phyloP scores from a whole-genome alignment of 2,113 vertebrate species.

The Camelus dromedarius region DNA sequence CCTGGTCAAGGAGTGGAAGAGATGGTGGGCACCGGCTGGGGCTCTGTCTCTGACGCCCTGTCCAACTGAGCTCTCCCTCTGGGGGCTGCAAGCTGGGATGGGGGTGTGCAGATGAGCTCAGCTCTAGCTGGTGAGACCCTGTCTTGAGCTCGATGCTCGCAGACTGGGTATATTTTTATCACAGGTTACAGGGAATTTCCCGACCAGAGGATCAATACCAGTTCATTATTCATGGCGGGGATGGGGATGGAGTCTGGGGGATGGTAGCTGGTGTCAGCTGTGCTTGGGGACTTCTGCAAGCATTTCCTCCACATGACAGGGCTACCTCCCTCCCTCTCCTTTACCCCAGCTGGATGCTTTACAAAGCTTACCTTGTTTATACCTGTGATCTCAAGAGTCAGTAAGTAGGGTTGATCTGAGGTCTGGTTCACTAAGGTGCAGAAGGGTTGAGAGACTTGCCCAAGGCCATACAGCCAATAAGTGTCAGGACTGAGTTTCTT shows the following conservation, averaged over 20 bases:
- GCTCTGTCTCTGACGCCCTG: neutral
- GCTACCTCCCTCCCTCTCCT: neutral
- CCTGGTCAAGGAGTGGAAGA: neutral
- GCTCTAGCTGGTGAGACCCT: slow-evolving; percentile 40
- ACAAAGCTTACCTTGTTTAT: neutral
- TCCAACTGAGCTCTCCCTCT: neutral
- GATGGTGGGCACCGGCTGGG: too few relatives aligned
- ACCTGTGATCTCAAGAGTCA: neutral
- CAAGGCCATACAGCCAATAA: slow-evolving; percentile 8
- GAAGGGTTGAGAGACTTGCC: neutral
- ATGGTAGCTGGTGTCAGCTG: neutral
- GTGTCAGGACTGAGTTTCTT: neutral
- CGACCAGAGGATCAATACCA: slow-evolving; percentile 64
- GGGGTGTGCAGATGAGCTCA: neutral
- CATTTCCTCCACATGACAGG: neutral
- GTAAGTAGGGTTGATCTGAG: neutral
- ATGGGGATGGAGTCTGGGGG: neutral
- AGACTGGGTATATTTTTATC: slow-evolving; percentile 73
- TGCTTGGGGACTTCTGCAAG: neutral
- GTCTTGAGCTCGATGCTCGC: neutral
- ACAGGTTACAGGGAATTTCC: slow-evolving; percentile 73
- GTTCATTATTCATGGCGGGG: slow-evolving; percentile 70
- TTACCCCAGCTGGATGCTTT: neutral
- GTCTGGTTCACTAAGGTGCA: neutral
- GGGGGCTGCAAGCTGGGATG: neutral